Evolutionary conservation across 2,888 invertebrate species (phyloP), one percentile per base, ranked within the genome.

Genomic region (Dorcus parallelipipedus): DNA sequence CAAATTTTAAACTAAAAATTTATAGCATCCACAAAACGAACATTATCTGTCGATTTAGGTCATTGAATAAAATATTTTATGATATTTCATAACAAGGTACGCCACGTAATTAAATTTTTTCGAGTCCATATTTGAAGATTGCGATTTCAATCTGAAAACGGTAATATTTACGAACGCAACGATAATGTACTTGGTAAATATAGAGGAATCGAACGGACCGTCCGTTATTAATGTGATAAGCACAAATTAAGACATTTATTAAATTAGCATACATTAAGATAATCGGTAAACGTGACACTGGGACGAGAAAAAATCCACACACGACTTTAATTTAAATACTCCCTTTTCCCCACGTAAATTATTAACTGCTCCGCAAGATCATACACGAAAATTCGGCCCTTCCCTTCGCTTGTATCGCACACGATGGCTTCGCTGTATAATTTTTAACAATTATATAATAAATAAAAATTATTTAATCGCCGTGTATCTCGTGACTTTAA

Each of bases 241-340:
- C 59, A 47, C 59, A 47, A 55, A 59, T 59, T 51, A 59, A 59
- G 59, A 59, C 59, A 59, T 59, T 59, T 59, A 59, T 59, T 59
- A 59, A 59, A 59, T 59, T 59, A 59, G 59, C 59, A 59, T 59
- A 59, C 52, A 59, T 59, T 59, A 59, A 59, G 52, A 51, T 59
- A 59, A 59, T 59, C 52, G 59, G 59, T 42, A 55, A 59, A 55
- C 55, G 52, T 52, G 59, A 55, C 55, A 59, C 51, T 50, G 49
- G 49, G 41, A 47, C 48, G 33, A 40, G 38, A 14, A 17, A 55
- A 9, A 14, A 33, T 23, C 10, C 52, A 20, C 50, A 43, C 49
- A 41, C 49, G 58, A 53, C 53, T 58, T 26, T 33, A 43, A 42
- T 9, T 17, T 42, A 49, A 58, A 38, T 39, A 48, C 49, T 53